These are phyloP conservation scores for Pomacea canaliculata DNA, from an alignment of 2,888 invertebrate genomes.

Conservation along the genomic window DNA sequence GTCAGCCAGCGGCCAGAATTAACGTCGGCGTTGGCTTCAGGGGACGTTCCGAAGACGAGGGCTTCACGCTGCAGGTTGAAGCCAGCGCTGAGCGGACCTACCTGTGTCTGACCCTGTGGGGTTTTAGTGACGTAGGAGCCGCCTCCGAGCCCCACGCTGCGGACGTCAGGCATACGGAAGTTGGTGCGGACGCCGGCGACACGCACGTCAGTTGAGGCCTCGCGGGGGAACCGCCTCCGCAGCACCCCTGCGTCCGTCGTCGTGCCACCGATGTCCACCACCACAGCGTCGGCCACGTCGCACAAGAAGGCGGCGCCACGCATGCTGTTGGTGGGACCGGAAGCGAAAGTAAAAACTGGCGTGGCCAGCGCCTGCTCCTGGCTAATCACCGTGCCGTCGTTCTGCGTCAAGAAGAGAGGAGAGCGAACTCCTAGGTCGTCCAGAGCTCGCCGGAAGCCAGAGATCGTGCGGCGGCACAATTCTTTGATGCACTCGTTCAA, in stretches of 20 bases:
- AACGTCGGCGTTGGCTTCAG: conserved; percentile 21
- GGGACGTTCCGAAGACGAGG: background rate
- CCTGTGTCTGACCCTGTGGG: conserved; percentile 22
- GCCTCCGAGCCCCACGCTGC: conserved; percentile 66
- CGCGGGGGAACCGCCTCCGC: conserved; percentile 59
- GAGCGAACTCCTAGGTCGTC: conserved; percentile 49
- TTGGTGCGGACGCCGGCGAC: conserved; percentile 63
- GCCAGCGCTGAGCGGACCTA: conserved; percentile 66
- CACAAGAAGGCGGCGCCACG: conserved; percentile 64
- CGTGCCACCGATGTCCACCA: conserved; percentile 67
- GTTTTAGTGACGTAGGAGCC: conserved; percentile 58
- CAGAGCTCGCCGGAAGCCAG: conserved; percentile 51
- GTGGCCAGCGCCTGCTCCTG: conserved; percentile 47
- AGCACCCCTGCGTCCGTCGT: conserved; percentile 64
- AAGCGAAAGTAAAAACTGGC: conserved; percentile 63
- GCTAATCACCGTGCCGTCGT: conserved; percentile 65
- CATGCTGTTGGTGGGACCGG: conserved; percentile 69
- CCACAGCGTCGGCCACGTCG: conserved; percentile 53
- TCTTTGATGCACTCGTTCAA: conserved; percentile 64
- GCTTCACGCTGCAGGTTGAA: conserved; percentile 42
- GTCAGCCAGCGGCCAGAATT: conserved; percentile 42
- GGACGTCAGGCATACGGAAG: conserved; percentile 65
- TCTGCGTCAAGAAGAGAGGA: conserved; percentile 64
- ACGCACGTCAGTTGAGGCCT: conserved; percentile 54
- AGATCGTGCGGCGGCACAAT: conserved; percentile 52